Base-by-base conservation (phyloP, 1,140 invertebrate genomes). In the Onthophagus taurus region DNA sequence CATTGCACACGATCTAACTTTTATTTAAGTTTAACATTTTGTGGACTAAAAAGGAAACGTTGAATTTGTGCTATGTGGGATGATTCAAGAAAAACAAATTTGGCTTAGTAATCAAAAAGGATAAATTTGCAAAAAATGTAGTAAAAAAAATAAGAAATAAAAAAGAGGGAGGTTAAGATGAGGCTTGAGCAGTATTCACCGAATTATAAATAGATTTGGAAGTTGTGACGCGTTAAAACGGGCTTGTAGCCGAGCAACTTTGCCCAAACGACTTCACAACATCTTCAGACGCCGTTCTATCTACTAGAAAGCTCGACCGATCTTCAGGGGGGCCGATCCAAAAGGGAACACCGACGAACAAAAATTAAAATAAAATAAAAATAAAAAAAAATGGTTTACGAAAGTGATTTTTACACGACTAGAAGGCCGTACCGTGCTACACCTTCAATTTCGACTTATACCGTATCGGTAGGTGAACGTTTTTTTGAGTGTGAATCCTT, bases 381-480 rank as follows among this genome's bases (percentile, higher is more conserved):
- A n/a, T n/a, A n/a, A n/a, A n/a, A n/a, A n/a, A 77, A 76, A 65
- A 89, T 89, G 85, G 85, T 89, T 72, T 89, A 87, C 81, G 82
- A 85, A 72, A 83, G 80, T 72, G 85, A 87, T 70, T 89, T 87
- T 69, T 85, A 85, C 69, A 87, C 84, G 56, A 86, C 80, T 65
- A 79, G 85, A 69, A 79, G 84, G 69, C 83, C 84, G 38, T 83
- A 83, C 65, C 61, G 67, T 42, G 72, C 78, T 58, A 68, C 80
- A 62, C 81, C 81, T 45, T 69, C 72, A 52, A 71, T 77, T 55
- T 78, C 77, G 58, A 83, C 84, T 59, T 86, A 83, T 66, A 75
- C 77, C 62, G 72, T 83, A 50, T 80, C 84, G 81, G 84, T 86
- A 73, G 84, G 82, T 77, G n/a, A n/a, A 21, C 18, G n/a, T 30